Evolutionary conservation across 2,797 vertebrate genomes (phyloP).

Genomic region (Anguilla marmorata): DNA sequence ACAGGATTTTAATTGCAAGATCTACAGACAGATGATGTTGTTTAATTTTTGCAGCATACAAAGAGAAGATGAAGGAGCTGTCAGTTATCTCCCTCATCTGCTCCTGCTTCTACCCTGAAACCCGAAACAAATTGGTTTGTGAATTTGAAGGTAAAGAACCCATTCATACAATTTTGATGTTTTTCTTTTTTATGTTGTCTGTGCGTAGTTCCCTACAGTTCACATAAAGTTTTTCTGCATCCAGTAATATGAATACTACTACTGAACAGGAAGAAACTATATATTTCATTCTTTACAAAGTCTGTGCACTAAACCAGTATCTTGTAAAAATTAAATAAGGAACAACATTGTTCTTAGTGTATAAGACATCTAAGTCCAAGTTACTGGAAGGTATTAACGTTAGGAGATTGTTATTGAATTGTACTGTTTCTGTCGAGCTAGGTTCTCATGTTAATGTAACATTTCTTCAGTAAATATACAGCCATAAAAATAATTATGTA

Average conservation of each 20-base stretch:
- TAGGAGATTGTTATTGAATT: not conserved
- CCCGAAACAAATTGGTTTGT: slow-evolving; percentile 85
- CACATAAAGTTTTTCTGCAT: not conserved
- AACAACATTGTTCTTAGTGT: slow-evolving; percentile 4
- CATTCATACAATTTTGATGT: not conserved
- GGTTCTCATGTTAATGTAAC: not conserved
- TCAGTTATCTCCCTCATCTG: slow-evolving; percentile 95
- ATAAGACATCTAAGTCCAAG: not conserved
- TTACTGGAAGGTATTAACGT: not conserved
- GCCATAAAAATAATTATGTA: not conserved
- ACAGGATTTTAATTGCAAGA: not conserved
- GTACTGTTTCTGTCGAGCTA: not conserved
- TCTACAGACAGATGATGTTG: slow-evolving; percentile 17
- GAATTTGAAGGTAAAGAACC: slow-evolving; percentile 86
- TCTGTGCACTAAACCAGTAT: too few species aligned
- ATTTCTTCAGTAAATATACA: not conserved
- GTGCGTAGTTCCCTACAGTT: slow-evolving; percentile 14
- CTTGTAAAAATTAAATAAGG: too few species aligned
- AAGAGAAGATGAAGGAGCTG: slow-evolving; percentile 99
- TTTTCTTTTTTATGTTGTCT: slow-evolving; percentile 8
- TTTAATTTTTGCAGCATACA: slow-evolving; percentile 83
- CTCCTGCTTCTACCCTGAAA: slow-evolving; percentile 95
- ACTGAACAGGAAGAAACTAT: not conserved
- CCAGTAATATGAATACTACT: not conserved
- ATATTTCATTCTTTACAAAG: not conserved